Base-by-base conservation (phyloP, 53 echinoderm and acorn worm genomes). In the Patiria pectinifera region DNA sequence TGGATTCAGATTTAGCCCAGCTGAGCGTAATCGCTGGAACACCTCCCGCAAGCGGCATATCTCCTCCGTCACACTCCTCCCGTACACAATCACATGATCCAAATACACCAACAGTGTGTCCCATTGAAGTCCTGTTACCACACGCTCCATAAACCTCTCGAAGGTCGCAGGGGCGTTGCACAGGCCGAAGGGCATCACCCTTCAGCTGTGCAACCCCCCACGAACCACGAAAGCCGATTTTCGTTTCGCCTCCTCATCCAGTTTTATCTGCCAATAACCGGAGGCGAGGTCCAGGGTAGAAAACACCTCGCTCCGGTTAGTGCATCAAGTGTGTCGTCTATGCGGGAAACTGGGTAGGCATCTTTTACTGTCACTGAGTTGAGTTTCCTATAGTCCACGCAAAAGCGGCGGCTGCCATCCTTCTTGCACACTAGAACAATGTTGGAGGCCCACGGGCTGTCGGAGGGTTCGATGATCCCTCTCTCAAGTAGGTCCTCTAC, bases 391-490 rank as follows among this genome's bases (percentile, higher is more conserved):
- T 11, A 60, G 60, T 60, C 12, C 8, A 60, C 60, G 12, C 60
- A 60, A 12, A 60, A 60, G 12, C 60, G 60, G 9, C 12, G 8
- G 9, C 9, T 60, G 60, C 60, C 60, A 60, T 60, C 60, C 60
- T 60, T 60, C 60, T 60, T 60, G 8, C 9, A 2, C 60, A 60
- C 60, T 60, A 60, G 60, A 11, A 60, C 12, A 60, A 89, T 70
- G 11, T 94, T 94, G 0, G 96, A 94, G 5, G 94, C 94, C 94
- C 96, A 96, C 3, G 93, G 76, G 44, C 96, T 95, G 53, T 58
- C 12, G 25, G 92, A 84, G 6, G 87, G 88, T 24, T 92, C 92
- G 3, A 96, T 94, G 1, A 96, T 70, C 0, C 92, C 93, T 4
- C 89, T 74, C 22, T 89, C n/a, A 4, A 94, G 71, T 94, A 96